These are phyloP conservation scores for Dinothrombium tinctorium DNA, from an alignment of 1,140 invertebrate species.

Conservation along the genomic window DNA sequence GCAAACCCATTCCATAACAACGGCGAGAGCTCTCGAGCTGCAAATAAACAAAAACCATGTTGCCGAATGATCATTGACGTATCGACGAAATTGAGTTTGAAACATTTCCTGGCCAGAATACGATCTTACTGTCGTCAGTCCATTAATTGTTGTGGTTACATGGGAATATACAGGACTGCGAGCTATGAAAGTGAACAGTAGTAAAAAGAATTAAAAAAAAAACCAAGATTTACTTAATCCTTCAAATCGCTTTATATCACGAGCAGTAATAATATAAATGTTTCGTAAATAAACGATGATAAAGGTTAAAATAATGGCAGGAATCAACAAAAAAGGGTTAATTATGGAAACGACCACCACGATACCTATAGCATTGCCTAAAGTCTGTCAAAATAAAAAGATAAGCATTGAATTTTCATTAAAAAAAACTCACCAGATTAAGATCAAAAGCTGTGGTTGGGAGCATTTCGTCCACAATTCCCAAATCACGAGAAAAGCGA, in stretches of 20 bases:
- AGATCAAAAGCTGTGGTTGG: conserved; percentile 41
- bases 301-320: conserved; percentile 36
- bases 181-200: conserved; percentile 1
- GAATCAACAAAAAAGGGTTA: conserved; percentile 29
- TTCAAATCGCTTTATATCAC: conserved; percentile 66
- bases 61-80: conserved; percentile 38
- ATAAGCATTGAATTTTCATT: conserved; percentile 25
- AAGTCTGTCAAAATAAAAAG: conserved; percentile 34
- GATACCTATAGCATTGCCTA: conserved; percentile 3
- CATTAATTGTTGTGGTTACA: conserved; percentile 25
- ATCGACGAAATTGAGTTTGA: conserved; percentile 30
- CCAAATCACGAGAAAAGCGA: conserved; percentile 13
- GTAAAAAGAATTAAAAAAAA: no score
- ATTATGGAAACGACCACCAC: conserved; percentile 3
- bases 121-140: conserved; percentile 27
- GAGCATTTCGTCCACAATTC: conserved; percentile 22
- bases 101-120: conserved; percentile 30
- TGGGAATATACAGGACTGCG: conserved; percentile 26
- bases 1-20: conserved; percentile 51
- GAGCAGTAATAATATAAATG: conserved; percentile 56
- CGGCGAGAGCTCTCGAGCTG: conserved; percentile 39
- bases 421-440: conserved; percentile 1
- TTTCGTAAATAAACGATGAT: conserved; percentile 47
- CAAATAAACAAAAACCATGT: conserved; percentile 45
- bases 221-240: conserved; percentile 47